A percentile compares a stretch with the other conserved stretches of the same genome.
phyloP scores from a whole-genome alignment of 2,888 invertebrate genomes.

The Epinotia ramella region DNA sequence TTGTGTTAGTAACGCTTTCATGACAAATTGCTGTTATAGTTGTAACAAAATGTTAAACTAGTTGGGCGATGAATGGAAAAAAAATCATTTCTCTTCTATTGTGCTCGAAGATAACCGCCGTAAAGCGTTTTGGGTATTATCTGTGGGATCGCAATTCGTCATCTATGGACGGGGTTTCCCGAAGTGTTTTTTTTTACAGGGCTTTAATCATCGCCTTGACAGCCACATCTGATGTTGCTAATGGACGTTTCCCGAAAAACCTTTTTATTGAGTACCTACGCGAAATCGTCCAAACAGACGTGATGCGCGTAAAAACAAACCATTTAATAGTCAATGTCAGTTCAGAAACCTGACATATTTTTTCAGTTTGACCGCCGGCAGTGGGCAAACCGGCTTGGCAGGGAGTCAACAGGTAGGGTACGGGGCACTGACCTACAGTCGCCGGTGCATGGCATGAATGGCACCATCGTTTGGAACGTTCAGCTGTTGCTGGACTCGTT shows the following conservation, averaged over 20 bases:
- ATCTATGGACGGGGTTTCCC: slow-evolving; percentile 23
- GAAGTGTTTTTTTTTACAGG: slow-evolving; percentile 6
- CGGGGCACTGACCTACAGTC: slow-evolving; percentile 82
- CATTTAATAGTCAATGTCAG: slow-evolving; percentile 54
- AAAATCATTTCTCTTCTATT: slow-evolving; percentile 32
- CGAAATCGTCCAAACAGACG: slow-evolving; percentile 28
- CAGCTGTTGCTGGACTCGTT: slow-evolving; percentile 59
- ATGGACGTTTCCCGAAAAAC: neutral
- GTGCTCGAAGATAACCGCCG: slow-evolving; percentile 19
- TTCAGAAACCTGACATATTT: slow-evolving; percentile 63
- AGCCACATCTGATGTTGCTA: slow-evolving; percentile 12
- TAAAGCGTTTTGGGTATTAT: slow-evolving; percentile 24
- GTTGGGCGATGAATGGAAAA: slow-evolving; percentile 19
- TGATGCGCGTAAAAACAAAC: slow-evolving; percentile 33
- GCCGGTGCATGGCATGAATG: slow-evolving; percentile 74
- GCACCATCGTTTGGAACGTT: slow-evolving; percentile 58
- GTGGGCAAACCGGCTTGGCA: slow-evolving; percentile 76
- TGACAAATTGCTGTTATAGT: slow-evolving; percentile 35
- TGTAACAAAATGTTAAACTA: slow-evolving; percentile 39
- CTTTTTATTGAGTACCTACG: slow-evolving; percentile 5
- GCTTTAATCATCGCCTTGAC: slow-evolving; percentile 19
- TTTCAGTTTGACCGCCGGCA: slow-evolving; percentile 56
- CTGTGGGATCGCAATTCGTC: slow-evolving; percentile 24
- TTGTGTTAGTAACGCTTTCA: slow-evolving; percentile 42
- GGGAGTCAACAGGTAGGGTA: slow-evolving; percentile 81